Percentiles rank a stretch among this genome's conserved stretches.
Conservation (phyloP, 2,113 vertebrate genomes). For the Balaenoptera acutorostrata region DNA sequence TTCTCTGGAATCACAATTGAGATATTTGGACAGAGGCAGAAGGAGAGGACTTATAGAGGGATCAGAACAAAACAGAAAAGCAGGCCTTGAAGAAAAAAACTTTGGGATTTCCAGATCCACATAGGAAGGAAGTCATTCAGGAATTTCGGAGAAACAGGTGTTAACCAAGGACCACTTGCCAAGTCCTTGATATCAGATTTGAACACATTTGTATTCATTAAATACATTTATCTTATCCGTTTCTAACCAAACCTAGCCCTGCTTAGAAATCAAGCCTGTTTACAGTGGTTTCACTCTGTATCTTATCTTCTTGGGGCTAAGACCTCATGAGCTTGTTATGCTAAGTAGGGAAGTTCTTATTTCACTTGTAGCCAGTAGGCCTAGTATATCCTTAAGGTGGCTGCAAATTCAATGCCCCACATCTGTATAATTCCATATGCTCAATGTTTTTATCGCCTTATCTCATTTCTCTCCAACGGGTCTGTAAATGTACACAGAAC, state of each 20-base stretch:
- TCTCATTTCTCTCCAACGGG: not conserved
- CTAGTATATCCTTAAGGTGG: not conserved
- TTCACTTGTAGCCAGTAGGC: not conserved
- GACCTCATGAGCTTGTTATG: not conserved
- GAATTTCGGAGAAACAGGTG: not conserved
- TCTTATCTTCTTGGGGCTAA: conserved; percentile 5
- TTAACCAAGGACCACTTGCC: not conserved
- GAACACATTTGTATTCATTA: conserved; percentile 3
- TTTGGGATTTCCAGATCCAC: not conserved
- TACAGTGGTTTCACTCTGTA: not conserved
- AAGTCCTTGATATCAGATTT: not conserved
- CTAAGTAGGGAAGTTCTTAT: not conserved
- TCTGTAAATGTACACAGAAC: not conserved
- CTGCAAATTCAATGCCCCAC: not conserved
- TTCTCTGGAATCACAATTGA: not conserved
- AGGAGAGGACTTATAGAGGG: not conserved
- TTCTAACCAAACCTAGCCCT: not conserved
- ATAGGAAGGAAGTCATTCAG: not conserved
- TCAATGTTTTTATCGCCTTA: not conserved
- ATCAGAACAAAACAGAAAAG: not conserved
- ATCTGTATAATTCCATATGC: not conserved
- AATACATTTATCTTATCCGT: not conserved
- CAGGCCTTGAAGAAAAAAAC: not conserved
- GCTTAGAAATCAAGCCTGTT: not conserved
- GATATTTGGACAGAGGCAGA: not conserved